Evolutionary conservation across 2,113 vertebrate species (phyloP), one percentile per base, ranked within the genome.

Genomic region (Madoqua kirkii): DNA sequence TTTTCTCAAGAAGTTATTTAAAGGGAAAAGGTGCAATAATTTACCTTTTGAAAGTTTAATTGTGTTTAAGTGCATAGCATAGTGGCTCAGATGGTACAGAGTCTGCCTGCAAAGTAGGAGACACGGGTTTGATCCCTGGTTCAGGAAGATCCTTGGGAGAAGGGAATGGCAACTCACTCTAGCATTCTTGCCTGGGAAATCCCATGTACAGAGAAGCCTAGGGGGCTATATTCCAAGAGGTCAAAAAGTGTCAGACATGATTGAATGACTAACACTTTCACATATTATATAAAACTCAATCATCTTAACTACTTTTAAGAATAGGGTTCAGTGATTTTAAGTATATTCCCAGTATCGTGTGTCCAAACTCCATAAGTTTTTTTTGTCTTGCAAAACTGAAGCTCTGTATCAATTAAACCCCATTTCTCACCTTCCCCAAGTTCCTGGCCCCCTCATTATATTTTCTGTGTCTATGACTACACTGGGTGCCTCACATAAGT

Each of bases 161-260:
- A 43, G 71, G 21, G 36, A 43, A 74, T 43, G 36, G 71, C 71
- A 43, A 76, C 11, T 40, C 12, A 25, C 71, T 74, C 36, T 6
- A 74, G 36, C 23, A 74, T 25, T 76, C 71, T 43, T 76, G 71
- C 36, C 71, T 76, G 71, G 71, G 71, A 76, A 76, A 76, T 43
- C 11, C n/a, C 71, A 76, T 43, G 23, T 36, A 76, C 36, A 76
- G 71, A 76, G 36, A 21, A 36, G 67, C n/a, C 67, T 71, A 71
- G 67, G 0, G 0, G 67, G n/a, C 19, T 71, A 71, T 10, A 36
- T 1, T 23, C n/a, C n/a, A 36, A 71, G 71, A 23, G 36, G 23
- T 76, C 21, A 2, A 13, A 76, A 76, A 43, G 36, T 25, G 11
- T 76, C 36, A 71, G 19, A 71, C 19, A 23, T 40, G 19, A 71